Evolutionary conservation across 2,888 invertebrate genomes (phyloP).

Genomic region (Scaptomyza polygonia): DNA sequence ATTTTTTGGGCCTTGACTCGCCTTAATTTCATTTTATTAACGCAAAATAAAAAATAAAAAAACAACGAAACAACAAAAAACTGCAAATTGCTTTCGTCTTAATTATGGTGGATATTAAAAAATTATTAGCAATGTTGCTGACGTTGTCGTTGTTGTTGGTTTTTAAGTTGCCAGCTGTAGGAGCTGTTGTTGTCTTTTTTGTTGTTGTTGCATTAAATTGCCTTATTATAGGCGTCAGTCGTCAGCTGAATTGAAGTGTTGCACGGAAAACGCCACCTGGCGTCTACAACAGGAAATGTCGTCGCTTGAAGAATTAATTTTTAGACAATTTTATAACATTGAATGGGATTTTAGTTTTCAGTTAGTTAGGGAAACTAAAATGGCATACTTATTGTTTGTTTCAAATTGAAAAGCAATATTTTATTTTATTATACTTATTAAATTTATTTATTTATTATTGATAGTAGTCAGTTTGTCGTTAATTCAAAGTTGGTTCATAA

Average conservation of each 20-base stretch:
- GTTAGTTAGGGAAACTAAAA: no score
- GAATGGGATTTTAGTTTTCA: no score
- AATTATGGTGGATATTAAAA: constrained; percentile 74
- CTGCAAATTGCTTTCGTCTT: constrained; percentile 72
- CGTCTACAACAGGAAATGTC: constrained; percentile 5
- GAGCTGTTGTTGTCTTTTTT: background rate
- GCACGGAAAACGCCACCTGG: constrained; percentile 24
- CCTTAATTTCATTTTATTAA: constrained; percentile 67
- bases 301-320: background rate
- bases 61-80: constrained; percentile 44
- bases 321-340: background rate
- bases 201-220: constrained; percentile 12
- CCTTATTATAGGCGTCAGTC: constrained; percentile 15
- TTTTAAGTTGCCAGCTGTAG: no score
- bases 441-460: no score
- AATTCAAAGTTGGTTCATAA: background rate
- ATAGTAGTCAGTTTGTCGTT: no score
- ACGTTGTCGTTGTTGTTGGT: constrained; percentile 35
- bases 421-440: no score
- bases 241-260: constrained; percentile 1
- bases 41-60: constrained; percentile 30
- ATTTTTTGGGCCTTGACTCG: constrained; percentile 43
- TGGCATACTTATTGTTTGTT: no score
- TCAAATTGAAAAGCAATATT: no score
- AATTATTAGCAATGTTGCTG: constrained; percentile 68